Evolutionary conservation across 2,888 invertebrate species (phyloP), one percentile per base, ranked within the genome.

Genomic region (Frankliniella fusca): DNA sequence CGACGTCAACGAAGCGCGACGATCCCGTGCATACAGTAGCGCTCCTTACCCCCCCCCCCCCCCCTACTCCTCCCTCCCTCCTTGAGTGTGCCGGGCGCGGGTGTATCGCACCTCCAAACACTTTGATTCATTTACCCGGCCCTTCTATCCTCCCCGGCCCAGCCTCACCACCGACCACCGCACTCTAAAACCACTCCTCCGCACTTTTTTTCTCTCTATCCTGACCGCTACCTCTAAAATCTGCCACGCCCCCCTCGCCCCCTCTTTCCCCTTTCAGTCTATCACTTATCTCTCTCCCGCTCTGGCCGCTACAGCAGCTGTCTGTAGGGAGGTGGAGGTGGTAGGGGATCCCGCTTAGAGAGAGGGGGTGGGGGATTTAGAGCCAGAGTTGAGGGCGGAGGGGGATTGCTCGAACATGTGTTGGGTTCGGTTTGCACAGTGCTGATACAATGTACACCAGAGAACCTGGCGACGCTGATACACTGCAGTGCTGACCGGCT

Each of bases 361-460:
- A 5, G 20, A 54, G 15, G 54, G 11, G 54, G 12, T 15, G 54
- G 15, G 54, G 15, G 54, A 54, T 15, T 20, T 76, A 12, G 27
- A 38, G 38, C 38, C 3, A 38, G 2, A 5, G 2, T 2, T 2
- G 70, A 27, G 27, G 10, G 27, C 7, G 3, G 70, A 10, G 27
- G 11, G 70, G 70, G 70, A 27, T 27, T 23, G n/a, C 70, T n/a
- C 70, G 23, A 76, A 76, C 70, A 76, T 76, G 70, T 76, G 70
- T 76, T 23, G 11, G 23, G 70, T 76, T 76, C 70, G 70, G 70
- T 76, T 76, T 76, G 70, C 70, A 76, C 70, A 76, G 70, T 76
- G 70, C 70, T 27, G 70, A 76, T 76, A 76, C 70, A 76, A 27
- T 76, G 70, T 76, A 76, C 70, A 76, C 70, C 27, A 38, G 38